These are phyloP conservation scores for Protobothrops mucrosquamatus DNA, from an alignment of 2,113 vertebrate species.

Conservation along the genomic window DNA sequence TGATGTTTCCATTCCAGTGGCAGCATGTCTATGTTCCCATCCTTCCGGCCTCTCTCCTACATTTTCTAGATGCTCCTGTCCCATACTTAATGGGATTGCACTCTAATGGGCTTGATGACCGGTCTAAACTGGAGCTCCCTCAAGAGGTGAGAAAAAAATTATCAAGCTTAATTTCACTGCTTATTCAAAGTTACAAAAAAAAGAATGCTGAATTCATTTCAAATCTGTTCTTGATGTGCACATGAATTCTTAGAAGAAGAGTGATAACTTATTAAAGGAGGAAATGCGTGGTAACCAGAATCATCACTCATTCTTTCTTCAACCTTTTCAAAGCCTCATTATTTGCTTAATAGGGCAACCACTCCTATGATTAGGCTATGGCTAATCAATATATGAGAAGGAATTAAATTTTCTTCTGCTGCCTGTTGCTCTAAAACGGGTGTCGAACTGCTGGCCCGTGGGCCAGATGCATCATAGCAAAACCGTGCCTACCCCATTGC, in stretches of 20 bases:
- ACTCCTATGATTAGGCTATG: not conserved
- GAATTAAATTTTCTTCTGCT: not conserved
- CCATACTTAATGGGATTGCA: constrained; percentile 86
- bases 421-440: not conserved
- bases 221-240: not conserved
- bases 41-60: constrained; percentile 82
- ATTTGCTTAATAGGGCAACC: not conserved
- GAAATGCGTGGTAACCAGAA: not conserved
- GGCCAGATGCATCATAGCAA: too few relatives aligned
- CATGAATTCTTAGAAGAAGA: not conserved
- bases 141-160: constrained; percentile 81
- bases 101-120: constrained; percentile 82
- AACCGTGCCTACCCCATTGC: too few relatives aligned
- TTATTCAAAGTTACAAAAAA: not conserved
- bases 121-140: constrained; percentile 87
- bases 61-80: constrained; percentile 84
- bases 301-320: not conserved
- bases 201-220: not conserved
- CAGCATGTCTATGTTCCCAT: constrained; percentile 86
- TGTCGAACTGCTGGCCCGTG: too few relatives aligned
- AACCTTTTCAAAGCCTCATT: not conserved
- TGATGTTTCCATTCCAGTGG: constrained; percentile 87
- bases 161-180: not conserved
- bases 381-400: not conserved
- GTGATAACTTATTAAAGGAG: not conserved